These are phyloP conservation scores for Caenorhabditis japonica DNA, from an alignment of 2,888 invertebrate genomes.

Conservation along the genomic window DNA sequence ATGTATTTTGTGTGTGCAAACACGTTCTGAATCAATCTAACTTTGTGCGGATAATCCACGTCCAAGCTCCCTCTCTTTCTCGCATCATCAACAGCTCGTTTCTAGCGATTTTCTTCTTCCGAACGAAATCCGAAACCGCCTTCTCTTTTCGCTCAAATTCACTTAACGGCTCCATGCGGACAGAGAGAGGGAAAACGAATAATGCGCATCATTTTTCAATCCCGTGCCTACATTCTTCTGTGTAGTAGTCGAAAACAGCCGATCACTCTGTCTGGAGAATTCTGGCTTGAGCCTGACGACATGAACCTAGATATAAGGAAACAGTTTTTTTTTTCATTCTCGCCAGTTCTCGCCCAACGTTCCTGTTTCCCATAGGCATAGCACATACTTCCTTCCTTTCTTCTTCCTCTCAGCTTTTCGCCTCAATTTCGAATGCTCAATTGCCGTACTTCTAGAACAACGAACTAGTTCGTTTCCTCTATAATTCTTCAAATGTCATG, in stretches of 20 bases:
- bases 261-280: no score
- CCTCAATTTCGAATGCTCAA: slow-evolving; percentile 38
- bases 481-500: slow-evolving; percentile 41
- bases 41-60: slow-evolving; percentile 24
- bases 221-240: neutral
- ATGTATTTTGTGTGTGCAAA: no score
- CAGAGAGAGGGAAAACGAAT: slow-evolving; percentile 14
- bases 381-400: no score
- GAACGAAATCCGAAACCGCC: slow-evolving; percentile 37
- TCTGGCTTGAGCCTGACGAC: no score
- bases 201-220: slow-evolving; percentile 42
- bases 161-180: slow-evolving; percentile 51
- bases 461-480: neutral
- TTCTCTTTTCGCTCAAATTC: slow-evolving; percentile 30
- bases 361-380: no score
- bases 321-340: no score
- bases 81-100: slow-evolving; percentile 2
- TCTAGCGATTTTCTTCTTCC: slow-evolving; percentile 22
- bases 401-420: slow-evolving; percentile 7
- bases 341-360: no score
- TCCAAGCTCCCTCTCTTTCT: neutral
- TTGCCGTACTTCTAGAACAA: slow-evolving; percentile 25
- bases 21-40: no score
- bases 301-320: no score
- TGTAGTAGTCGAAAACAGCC: no score